Conservation (phyloP, 2,113 vertebrate genomes). For the Etheostoma spectabile region DNA sequence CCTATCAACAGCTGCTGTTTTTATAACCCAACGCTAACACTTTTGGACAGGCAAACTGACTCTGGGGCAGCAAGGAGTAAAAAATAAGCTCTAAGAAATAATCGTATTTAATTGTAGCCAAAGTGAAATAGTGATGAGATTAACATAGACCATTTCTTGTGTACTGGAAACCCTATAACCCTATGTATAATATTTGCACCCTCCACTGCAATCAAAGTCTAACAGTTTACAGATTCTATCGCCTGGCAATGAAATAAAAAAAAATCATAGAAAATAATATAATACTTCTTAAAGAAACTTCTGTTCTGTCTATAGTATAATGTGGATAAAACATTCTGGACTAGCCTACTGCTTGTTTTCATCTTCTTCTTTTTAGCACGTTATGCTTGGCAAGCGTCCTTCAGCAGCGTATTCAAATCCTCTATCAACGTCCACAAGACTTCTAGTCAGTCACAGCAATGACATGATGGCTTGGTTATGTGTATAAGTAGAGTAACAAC, state of each 20-base stretch:
- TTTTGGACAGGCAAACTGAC: neutral
- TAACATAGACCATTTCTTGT: neutral
- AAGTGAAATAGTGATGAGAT: neutral
- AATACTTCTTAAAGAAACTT: too few species aligned
- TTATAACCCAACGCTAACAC: neutral
- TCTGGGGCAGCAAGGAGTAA: neutral
- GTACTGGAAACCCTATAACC: neutral
- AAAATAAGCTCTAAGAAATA: neutral
- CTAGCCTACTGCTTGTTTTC: neutral
- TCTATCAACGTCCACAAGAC: neutral
- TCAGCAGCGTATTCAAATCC: neutral
- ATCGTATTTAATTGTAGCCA: neutral
- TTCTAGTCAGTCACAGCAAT: neutral
- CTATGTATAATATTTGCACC: neutral
- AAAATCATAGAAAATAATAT: neutral
- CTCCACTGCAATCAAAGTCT: neutral
- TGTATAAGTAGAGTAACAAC: neutral
- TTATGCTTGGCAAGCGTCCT: neutral
- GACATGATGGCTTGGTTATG: neutral
- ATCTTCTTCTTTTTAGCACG: neutral
- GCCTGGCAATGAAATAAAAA: neutral
- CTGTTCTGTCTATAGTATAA: neutral
- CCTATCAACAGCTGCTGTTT: constrained; percentile 65
- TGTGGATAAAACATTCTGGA: neutral
- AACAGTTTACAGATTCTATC: neutral